Percentiles rank a stretch among this genome's conserved stretches.
phyloP scores from a whole-genome alignment of 2,113 vertebrate genomes.

The Pachycephala philippinensis region DNA sequence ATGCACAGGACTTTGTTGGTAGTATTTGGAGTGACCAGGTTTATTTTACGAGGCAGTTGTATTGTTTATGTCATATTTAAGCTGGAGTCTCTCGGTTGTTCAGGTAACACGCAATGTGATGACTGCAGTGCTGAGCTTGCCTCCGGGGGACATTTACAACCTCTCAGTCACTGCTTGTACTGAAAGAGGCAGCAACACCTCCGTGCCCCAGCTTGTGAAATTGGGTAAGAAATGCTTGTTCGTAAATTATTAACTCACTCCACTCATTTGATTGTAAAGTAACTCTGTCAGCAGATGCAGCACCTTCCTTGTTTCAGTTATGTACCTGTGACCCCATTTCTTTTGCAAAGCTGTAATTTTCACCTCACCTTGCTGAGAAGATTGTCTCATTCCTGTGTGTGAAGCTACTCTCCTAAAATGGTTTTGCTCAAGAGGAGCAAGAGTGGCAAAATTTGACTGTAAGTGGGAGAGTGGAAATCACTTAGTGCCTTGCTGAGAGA shows the following conservation, averaged over 20 bases:
- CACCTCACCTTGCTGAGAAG: background rate
- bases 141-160: constrained; percentile 95
- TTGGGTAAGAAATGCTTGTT: constrained; percentile 74
- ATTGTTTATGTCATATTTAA: background rate
- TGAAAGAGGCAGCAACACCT: constrained; percentile 87
- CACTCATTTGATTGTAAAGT: background rate
- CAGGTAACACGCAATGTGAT: constrained; percentile 89
- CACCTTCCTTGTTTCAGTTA: background rate
- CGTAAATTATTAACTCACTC: background rate
- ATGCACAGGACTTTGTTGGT: background rate
- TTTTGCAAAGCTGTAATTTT: background rate
- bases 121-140: constrained; percentile 85
- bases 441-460: background rate
- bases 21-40: background rate
- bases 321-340: background rate
- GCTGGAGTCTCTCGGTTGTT: background rate
- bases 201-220: constrained; percentile 84
- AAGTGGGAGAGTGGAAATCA: background rate
- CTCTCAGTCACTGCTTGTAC: constrained; percentile 94
- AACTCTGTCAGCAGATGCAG: background rate
- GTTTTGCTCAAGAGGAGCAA: background rate
- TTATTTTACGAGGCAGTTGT: background rate
- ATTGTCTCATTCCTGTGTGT: background rate
- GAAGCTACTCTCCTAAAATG: background rate
- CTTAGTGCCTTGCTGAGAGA: background rate